A percentile compares a stretch with the other conserved stretches of the same genome.
Evolutionary conservation across 2,797 vertebrate species (phyloP).

Genomic region (Muraenolepis orangiensis): DNA sequence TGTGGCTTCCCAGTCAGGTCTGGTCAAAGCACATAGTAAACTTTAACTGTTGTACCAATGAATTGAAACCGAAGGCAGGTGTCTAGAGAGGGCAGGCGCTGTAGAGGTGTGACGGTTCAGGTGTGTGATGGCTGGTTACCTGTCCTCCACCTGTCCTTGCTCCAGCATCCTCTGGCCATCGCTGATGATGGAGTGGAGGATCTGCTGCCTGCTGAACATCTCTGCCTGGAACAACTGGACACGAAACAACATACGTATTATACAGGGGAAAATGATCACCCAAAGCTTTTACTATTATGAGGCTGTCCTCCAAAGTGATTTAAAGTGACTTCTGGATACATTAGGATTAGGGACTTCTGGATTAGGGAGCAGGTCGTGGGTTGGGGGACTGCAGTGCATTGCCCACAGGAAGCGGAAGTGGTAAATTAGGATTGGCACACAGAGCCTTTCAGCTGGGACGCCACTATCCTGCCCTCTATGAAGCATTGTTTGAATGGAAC

Average conservation of each 20-base stretch:
- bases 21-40: too few relatives aligned
- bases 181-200: slow-evolving; percentile 93
- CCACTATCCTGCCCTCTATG: too few relatives aligned
- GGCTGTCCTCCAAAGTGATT: neutral
- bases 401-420: too few relatives aligned
- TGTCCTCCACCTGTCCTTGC: slow-evolving; percentile 96
- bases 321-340: neutral
- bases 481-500: too few relatives aligned
- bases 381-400: too few relatives aligned
- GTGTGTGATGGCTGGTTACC: slow-evolving; percentile 69
- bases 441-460: too few relatives aligned
- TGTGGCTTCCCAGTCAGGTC: too few relatives aligned
- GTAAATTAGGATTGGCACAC: too few relatives aligned
- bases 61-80: too few relatives aligned
- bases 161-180: slow-evolving; percentile 93
- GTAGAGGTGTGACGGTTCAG: neutral
- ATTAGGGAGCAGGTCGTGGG: too few relatives aligned
- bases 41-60: too few relatives aligned
- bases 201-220: slow-evolving; percentile 98
- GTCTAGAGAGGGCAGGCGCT: neutral
- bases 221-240: slow-evolving; percentile 93
- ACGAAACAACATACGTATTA: slow-evolving; percentile 33
- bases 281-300: neutral
- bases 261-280: neutral
- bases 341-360: too few relatives aligned